A percentile compares a stretch with the other conserved stretches of the same genome.
Evolutionary conservation across 2,797 vertebrate species (phyloP).

Genomic region (Sphenopsis melanotis): DNA sequence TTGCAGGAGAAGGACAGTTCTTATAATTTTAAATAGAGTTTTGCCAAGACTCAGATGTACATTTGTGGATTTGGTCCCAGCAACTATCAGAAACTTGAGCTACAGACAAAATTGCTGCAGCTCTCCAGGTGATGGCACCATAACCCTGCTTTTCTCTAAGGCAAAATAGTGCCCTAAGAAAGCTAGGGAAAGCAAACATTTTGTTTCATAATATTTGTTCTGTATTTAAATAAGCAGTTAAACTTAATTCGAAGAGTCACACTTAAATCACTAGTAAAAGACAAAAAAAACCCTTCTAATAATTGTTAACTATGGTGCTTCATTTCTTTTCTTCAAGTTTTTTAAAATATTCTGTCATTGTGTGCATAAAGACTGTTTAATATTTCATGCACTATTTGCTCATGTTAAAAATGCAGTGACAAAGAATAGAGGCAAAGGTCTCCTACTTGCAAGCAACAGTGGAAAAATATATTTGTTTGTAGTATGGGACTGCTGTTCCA

Average conservation of each 20-base stretch:
- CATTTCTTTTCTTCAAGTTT: neutral
- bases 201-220: neutral
- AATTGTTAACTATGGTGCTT: neutral
- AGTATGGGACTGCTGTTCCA: constrained; percentile 58
- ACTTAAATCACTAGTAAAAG: neutral
- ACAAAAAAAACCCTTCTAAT: neutral
- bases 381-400: constrained; percentile 38
- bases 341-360: neutral
- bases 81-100: neutral
- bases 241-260: neutral
- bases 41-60: neutral
- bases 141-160: neutral
- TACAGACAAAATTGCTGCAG: neutral
- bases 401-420: constrained; percentile 31
- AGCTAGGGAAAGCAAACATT: neutral
- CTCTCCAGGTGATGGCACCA: constrained; percentile 65
- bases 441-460: constrained; percentile 31
- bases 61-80: neutral
- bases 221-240: constrained; percentile 9
- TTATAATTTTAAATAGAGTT: neutral
- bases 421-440: constrained; percentile 29
- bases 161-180: neutral
- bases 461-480: constrained; percentile 71
- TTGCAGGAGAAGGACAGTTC: neutral
- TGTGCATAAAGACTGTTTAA: neutral